Percentiles rank a stretch among this genome's conserved stretches.
Conservation (phyloP, 2,888 invertebrate species). For the Lasioglossum leucozonium region DNA sequence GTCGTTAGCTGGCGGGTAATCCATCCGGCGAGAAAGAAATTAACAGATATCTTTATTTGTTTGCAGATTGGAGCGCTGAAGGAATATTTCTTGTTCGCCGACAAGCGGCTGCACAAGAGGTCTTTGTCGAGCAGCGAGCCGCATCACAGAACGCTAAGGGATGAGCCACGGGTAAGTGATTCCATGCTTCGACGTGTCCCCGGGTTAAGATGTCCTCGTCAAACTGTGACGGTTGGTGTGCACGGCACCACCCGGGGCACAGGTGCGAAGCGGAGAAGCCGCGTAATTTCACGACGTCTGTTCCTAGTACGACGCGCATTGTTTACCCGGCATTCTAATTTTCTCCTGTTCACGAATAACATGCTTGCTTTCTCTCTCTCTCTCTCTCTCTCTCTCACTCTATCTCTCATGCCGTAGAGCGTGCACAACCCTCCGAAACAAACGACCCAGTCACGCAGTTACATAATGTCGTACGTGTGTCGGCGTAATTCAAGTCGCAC, state of each 20-base stretch:
- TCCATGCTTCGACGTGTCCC: conserved; percentile 81
- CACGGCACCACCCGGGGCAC: not conserved
- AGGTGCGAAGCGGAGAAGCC: conserved; percentile 37
- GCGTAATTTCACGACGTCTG: conserved; percentile 44
- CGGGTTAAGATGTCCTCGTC: conserved; percentile 21
- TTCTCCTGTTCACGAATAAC: conserved; percentile 23
- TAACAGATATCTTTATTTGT: conserved; percentile 76
- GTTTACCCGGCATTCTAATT: conserved; percentile 47
- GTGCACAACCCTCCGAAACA: conserved; percentile 1
- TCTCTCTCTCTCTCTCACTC: not conserved
- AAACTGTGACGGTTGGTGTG: conserved; percentile 20
- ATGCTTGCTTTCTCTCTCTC: not conserved
- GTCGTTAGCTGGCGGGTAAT: not conserved
- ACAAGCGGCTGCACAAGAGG: conserved; percentile 93
- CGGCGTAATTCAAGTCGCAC: conserved; percentile 19
- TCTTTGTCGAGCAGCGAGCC: conserved; percentile 91
- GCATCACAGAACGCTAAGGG: conserved; percentile 91
- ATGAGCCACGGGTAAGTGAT: conserved; percentile 90
- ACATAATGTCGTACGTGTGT: conserved; percentile 29
- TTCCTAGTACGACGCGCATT: conserved; percentile 28
- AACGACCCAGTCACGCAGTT: conserved; percentile 33
- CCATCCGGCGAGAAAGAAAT: not conserved
- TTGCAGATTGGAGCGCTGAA: conserved; percentile 96
- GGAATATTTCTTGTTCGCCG: conserved; percentile 94
- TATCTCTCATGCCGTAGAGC: not conserved